A percentile compares a stretch with the other conserved stretches of the same genome.
phyloP scores from a whole-genome alignment of 2,888 invertebrate genomes.

The Amaurobius ferox region DNA sequence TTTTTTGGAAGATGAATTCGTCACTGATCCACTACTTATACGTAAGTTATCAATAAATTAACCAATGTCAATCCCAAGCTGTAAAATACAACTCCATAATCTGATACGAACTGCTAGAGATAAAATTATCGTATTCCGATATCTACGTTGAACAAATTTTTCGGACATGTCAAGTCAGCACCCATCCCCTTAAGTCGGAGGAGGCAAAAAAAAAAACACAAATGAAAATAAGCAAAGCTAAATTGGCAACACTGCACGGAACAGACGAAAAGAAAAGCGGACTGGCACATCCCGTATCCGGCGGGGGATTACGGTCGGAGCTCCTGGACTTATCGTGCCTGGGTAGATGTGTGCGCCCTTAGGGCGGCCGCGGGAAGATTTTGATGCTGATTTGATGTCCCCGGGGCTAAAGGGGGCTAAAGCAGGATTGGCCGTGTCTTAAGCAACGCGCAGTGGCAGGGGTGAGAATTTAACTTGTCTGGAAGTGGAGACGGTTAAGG shows the following conservation, averaged over 20 bases:
- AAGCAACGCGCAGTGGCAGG: constrained; percentile 29
- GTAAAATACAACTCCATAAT: too few relatives aligned
- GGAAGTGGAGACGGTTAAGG: background rate
- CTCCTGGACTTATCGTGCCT: constrained; percentile 62
- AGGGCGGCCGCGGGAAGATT: constrained; percentile 61
- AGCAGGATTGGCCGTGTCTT: constrained; percentile 60
- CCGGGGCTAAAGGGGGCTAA: constrained; percentile 53
- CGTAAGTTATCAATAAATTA: too few relatives aligned
- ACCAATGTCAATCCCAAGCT: too few relatives aligned
- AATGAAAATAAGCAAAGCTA: constrained; percentile 12
- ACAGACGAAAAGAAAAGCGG: constrained; percentile 16
- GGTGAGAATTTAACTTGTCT: constrained; percentile 14
- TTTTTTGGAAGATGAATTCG: too few relatives aligned
- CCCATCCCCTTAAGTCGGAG: too few relatives aligned
- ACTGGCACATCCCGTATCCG: constrained; percentile 54
- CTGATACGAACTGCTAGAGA: too few relatives aligned
- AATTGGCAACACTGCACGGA: constrained; percentile 9
- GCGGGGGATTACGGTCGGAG: constrained; percentile 64
- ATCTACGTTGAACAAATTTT: too few relatives aligned
- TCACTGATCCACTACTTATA: too few relatives aligned
- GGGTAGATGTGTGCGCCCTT: constrained; percentile 65
- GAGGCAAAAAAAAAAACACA: background rate
- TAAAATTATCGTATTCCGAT: too few relatives aligned
- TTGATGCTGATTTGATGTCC: constrained; percentile 68
- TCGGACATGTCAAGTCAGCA: too few relatives aligned